Percentiles rank a stretch among this genome's conserved stretches.
These are phyloP conservation scores for Melanocharis versteri DNA, from an alignment of 2,113 vertebrate genomes.

Conservation along the genomic window DNA sequence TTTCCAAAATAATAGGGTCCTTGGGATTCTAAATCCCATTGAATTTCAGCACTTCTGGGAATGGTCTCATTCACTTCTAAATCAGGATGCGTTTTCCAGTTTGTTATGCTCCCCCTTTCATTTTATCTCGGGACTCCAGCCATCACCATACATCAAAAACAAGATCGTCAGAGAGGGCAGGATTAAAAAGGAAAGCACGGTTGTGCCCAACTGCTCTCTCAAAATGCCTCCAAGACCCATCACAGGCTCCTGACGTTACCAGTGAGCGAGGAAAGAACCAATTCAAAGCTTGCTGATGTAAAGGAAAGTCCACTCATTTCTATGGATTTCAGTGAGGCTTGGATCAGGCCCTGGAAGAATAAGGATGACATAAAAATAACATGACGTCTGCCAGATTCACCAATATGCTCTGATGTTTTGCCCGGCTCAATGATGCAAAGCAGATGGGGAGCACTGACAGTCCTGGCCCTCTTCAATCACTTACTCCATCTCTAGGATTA, in stretches of 20 bases:
- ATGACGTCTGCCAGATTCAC: constrained; percentile 62
- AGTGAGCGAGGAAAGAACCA: background rate
- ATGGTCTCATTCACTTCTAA: background rate
- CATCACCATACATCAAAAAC: background rate
- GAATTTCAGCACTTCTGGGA: constrained; percentile 34
- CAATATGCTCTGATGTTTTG: constrained; percentile 67
- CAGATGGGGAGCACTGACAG: constrained; percentile 55
- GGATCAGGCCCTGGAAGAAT: constrained; percentile 54
- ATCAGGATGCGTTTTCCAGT: background rate
- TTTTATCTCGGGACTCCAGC: background rate
- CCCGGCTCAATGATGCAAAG: constrained; percentile 56
- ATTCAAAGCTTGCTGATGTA: constrained; percentile 30
- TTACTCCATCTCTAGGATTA: background rate
- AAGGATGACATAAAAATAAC: constrained; percentile 67
- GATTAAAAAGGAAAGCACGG: background rate
- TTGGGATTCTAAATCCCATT: constrained; percentile 24
- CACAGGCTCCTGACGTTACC: background rate
- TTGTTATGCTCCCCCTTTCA: background rate
- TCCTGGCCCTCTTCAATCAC: constrained; percentile 47
- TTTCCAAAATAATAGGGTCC: constrained; percentile 31
- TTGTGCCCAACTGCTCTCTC: background rate
- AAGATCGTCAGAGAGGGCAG: background rate
- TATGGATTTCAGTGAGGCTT: constrained; percentile 35
- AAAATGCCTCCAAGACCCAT: background rate
- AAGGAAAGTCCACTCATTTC: constrained; percentile 54